Percentiles rank a stretch among this genome's conserved stretches.
These are phyloP conservation scores for Cylas formicarius DNA, from an alignment of 1,140 invertebrate species.

Conservation along the genomic window DNA sequence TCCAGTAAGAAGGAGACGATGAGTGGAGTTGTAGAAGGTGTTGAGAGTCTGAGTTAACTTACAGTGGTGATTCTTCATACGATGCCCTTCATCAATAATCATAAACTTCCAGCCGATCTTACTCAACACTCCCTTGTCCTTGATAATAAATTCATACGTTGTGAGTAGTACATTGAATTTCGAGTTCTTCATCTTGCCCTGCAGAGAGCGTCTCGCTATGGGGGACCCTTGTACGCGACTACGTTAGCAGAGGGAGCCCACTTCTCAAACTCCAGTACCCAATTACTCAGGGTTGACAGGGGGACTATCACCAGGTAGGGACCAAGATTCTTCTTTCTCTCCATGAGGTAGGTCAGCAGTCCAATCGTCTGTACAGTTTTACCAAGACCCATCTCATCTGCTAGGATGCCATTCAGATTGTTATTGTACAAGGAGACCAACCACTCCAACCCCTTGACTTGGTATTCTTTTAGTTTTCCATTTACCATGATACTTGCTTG, in stretches of 20 bases:
- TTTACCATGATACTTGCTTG: constrained; percentile 91
- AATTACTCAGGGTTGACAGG: constrained; percentile 95
- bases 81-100: constrained; percentile 99
- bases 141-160: constrained; percentile 98
- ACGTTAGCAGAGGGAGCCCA: constrained; percentile 94
- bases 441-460: constrained; percentile 95
- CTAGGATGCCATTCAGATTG: constrained; percentile 93
- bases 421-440: constrained; percentile 98
- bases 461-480: constrained; percentile 91
- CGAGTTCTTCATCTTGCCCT: constrained; percentile 80
- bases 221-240: constrained; percentile 92
- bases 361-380: constrained; percentile 96
- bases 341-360: constrained; percentile 95
- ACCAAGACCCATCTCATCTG: constrained; percentile 96
- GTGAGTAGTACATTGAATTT: constrained; percentile 98
- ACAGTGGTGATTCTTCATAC: constrained; percentile 99
- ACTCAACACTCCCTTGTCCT: constrained; percentile 92
- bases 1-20: constrained; percentile 90
- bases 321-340: constrained; percentile 94
- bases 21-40: constrained; percentile 91
- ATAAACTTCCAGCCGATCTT: constrained; percentile 96
- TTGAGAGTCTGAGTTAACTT: constrained; percentile 95
- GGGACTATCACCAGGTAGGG: constrained; percentile 97
- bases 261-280: constrained; percentile 97
- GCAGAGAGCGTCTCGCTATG: constrained; percentile 71